A percentile compares a stretch with the other conserved stretches of the same genome.
These are phyloP conservation scores for Phylloscopus trochilus DNA, from an alignment of 2,113 vertebrate species.

Conservation along the genomic window DNA sequence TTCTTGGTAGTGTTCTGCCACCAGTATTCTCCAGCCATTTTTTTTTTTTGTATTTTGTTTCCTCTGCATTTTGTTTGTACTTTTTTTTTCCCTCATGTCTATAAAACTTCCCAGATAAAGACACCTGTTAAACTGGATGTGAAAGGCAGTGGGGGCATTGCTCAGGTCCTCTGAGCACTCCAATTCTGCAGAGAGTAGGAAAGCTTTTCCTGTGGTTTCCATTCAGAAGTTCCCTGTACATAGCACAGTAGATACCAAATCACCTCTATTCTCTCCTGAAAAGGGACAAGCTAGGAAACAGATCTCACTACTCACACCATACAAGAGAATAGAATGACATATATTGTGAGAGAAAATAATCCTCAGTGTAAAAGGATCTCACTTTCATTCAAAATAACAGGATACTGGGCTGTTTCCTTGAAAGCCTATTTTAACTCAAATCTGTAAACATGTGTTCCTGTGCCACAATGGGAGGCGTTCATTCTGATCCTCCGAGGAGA, in stretches of 20 bases:
- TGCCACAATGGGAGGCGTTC: neutral
- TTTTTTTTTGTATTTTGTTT: neutral
- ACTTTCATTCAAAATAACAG: neutral
- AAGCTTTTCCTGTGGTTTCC: neutral
- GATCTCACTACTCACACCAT: neutral
- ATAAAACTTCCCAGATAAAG: neutral
- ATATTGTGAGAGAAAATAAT: neutral
- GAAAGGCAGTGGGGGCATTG: neutral
- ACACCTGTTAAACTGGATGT: accelerated
- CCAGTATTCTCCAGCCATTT: neutral
- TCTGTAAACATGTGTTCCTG: neutral
- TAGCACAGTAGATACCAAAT: neutral
- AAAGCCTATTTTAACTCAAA: neutral
- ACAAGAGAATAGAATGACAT: neutral
- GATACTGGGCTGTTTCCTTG: neutral
- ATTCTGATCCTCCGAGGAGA: neutral
- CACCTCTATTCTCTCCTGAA: neutral
- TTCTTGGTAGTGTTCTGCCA: neutral
- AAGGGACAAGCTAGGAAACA: neutral
- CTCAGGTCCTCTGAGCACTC: neutral
- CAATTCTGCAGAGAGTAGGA: neutral
- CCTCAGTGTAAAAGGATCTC: neutral
- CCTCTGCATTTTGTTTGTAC: neutral
- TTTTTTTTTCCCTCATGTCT: neutral
- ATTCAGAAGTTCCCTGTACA: neutral